Base-by-base conservation (phyloP, 2,113 vertebrate genomes). In the Leucopsar rothschildi region DNA sequence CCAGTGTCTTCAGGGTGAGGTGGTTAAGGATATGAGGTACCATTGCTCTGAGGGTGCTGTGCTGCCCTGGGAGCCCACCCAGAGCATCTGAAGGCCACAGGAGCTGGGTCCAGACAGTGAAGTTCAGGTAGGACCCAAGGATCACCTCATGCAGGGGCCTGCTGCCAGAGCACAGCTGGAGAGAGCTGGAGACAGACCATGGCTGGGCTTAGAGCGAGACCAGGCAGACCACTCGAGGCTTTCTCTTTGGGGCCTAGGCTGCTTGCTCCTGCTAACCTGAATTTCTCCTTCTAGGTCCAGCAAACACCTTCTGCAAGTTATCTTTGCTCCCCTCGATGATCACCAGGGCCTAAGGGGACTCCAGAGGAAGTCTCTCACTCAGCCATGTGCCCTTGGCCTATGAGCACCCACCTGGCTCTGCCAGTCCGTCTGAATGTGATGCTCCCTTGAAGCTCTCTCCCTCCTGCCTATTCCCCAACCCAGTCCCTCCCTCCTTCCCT, bases 321-420 rank as follows among this genome's bases (percentile, higher is more conserved):
- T 3, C 45, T 47, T 70, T 5, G 0, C 15, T 49, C 12, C 12
- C 14, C 12, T 73, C 61, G n/a, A 5, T 29, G 50, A 63, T 35
- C 61, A 33, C 5, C 0, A 0, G 25, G 18, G 6, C 37, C 18
- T 40, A 24, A 12, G 2, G 25, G 13, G 8, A 44, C 52, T 59
- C 40, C 44, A 39, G 27, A 23, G 11, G 12, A 27, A 77, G 37
- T 28, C 21, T 12, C 55, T 69, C 71, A 29, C 53, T 2, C 42
- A 73, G n/a, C 16, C 2, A 0, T 24, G 6, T 69, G 59, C 29
- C 37, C 42, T 69, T 3, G 0, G 23, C 18, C 57, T 2, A 0
- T 27, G 11, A 69, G 12, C 0, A 4, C 21, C 29, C 4, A 2
- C 11, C 22, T 7, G 17, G 45, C 55, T 70, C 56, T 86, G 52